A percentile compares a stretch with the other conserved stretches of the same genome.
phyloP scores from a whole-genome alignment of 2,113 vertebrate genomes.

The Chaenogobius annularis region DNA sequence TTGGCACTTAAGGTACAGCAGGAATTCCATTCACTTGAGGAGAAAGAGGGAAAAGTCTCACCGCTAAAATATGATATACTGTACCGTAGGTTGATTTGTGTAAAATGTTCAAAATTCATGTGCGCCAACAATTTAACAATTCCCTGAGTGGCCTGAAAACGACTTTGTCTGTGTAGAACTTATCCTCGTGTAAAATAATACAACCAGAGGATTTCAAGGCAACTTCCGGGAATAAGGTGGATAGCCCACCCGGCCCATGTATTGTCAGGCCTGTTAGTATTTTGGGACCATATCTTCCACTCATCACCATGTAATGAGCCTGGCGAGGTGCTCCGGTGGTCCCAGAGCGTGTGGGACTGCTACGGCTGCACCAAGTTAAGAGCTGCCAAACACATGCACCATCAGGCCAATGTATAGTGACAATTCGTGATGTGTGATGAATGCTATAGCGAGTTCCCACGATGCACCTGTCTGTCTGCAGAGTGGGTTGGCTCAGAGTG shows the following conservation, averaged over 20 bases:
- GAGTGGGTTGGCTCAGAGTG: conserved; percentile 48
- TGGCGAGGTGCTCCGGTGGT: conserved; percentile 40
- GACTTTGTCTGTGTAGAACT: too few species aligned
- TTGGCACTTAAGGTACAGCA: too few species aligned
- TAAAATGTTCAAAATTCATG: too few species aligned
- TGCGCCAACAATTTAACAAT: too few species aligned
- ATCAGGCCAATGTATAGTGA: conserved; percentile 31
- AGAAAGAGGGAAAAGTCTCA: too few species aligned
- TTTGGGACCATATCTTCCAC: conserved; percentile 40
- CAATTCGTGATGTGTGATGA: conserved; percentile 33
- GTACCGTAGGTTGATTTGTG: too few species aligned
- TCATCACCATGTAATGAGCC: conserved; percentile 52
- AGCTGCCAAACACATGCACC: conserved; percentile 44
- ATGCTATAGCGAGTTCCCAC: not conserved
- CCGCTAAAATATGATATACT: too few species aligned
- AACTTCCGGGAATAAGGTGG: too few species aligned
- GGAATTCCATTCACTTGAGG: too few species aligned
- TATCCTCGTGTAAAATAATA: too few species aligned
- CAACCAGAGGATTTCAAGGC: too few species aligned
- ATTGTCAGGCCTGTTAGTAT: conserved; percentile 23
- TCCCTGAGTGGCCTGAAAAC: too few species aligned
- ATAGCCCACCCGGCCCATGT: not conserved
- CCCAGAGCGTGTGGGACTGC: conserved; percentile 8
- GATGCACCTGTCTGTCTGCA: conserved; percentile 67
- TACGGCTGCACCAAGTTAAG: conserved; percentile 27